A percentile compares a stretch with the other conserved stretches of the same genome.
Evolutionary conservation across 2,113 vertebrate species (phyloP).

Genomic region (Pyxicephalus adspersus): DNA sequence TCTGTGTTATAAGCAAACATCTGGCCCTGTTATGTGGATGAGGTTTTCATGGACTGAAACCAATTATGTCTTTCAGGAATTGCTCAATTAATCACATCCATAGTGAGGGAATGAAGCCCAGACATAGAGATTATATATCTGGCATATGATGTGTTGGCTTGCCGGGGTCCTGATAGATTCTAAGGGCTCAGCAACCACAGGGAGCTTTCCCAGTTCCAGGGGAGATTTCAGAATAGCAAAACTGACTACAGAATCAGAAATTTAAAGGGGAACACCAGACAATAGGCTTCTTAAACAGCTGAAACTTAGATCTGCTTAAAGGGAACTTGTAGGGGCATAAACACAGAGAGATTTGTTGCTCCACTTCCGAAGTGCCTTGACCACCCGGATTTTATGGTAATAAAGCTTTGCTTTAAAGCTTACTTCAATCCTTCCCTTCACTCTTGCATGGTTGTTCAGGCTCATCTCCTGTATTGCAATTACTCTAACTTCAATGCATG

Average conservation of each 20-base stretch:
- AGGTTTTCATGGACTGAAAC: conserved; percentile 26
- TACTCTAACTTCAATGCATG: too few relatives aligned
- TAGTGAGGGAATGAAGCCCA: conserved; percentile 34
- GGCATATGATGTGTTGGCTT: conserved; percentile 33
- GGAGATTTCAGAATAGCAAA: conserved; percentile 32
- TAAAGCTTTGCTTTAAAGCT: too few relatives aligned
- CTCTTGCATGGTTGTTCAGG: too few relatives aligned
- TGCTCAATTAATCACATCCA: conserved; percentile 18
- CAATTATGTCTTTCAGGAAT: conserved; percentile 46
- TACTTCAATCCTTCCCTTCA: too few relatives aligned
- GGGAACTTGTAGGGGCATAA: too few relatives aligned
- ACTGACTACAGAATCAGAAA: conserved; percentile 25
- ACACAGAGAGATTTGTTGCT: too few relatives aligned
- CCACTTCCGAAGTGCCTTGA: too few relatives aligned
- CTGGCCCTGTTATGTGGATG: conserved; percentile 16
- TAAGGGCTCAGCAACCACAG: conserved; percentile 2
- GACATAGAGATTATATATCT: conserved; percentile 42
- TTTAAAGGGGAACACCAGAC: conserved; percentile 2
- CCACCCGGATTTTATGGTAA: too few relatives aligned
- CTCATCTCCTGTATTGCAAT: too few relatives aligned
- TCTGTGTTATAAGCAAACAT: conserved; percentile 36
- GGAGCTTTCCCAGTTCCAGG: conserved; percentile 6
- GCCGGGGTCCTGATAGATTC: conserved; percentile 49
- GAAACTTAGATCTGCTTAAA: too few relatives aligned
- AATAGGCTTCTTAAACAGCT: too few relatives aligned